These are phyloP conservation scores for Pygoscelis adeliae DNA, from an alignment of 2,113 vertebrate species.

Conservation along the genomic window DNA sequence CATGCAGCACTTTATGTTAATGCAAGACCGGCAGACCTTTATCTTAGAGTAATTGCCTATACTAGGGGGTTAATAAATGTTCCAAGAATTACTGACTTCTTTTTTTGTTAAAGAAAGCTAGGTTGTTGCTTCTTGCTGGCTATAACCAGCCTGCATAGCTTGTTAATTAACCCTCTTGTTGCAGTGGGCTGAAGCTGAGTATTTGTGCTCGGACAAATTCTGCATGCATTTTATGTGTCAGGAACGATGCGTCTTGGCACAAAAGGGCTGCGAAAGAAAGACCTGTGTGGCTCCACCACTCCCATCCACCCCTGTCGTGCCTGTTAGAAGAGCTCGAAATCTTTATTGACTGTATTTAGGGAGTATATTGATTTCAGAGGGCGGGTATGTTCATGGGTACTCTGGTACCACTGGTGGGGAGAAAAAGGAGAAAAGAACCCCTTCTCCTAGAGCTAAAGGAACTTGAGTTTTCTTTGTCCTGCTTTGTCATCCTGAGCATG, in stretches of 20 bases:
- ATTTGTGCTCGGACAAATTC: neutral
- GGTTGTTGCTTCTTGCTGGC: constrained; percentile 31
- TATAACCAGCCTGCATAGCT: constrained; percentile 10
- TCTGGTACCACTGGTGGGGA: neutral
- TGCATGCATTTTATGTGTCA: neutral
- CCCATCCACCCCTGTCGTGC: rapidly evolving
- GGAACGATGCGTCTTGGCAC: neutral
- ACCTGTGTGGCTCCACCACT: neutral
- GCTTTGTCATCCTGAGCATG: neutral
- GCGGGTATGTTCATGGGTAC: rapidly evolving
- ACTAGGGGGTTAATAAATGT: constrained; percentile 69
- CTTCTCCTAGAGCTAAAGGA: neutral
- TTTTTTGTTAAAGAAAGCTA: constrained; percentile 61
- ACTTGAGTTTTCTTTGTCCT: neutral
- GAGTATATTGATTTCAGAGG: neutral
- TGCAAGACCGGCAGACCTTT: constrained; percentile 69
- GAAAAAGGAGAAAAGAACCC: neutral
- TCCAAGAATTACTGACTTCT: constrained; percentile 65
- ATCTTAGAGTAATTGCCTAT: constrained; percentile 67
- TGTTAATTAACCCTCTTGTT: constrained; percentile 60
- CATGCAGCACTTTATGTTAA: constrained; percentile 63
- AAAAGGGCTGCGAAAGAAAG: neutral
- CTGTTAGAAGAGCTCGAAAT: neutral
- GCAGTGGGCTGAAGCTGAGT: neutral
- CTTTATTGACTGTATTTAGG: neutral